Evolutionary conservation across 1,140 invertebrate genomes (phyloP).

Genomic region (Chironomus tepperi): DNA sequence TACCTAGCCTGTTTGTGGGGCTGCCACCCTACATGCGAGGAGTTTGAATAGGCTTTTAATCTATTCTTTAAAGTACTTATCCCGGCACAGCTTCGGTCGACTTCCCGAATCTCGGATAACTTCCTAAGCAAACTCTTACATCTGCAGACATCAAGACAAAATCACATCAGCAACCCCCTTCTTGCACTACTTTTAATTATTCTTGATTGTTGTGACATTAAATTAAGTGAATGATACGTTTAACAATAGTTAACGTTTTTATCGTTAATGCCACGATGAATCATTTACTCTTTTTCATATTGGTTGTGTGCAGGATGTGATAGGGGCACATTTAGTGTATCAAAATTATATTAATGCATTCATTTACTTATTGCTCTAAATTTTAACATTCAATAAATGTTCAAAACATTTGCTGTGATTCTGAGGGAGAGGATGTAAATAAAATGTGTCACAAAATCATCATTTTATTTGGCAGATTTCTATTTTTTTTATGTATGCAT

Average conservation of each 20-base stretch:
- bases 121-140: too few relatives aligned
- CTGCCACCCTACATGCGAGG: too few relatives aligned
- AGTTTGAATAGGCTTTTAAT: too few relatives aligned
- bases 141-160: background rate
- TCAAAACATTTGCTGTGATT: too few relatives aligned
- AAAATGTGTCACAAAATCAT: constrained; percentile 13
- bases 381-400: background rate
- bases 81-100: too few relatives aligned
- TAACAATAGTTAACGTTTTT: constrained; percentile 14
- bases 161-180: background rate
- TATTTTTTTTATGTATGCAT: background rate
- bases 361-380: background rate
- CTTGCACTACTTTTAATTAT: background rate
- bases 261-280: constrained; percentile 12
- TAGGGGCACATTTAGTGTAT: background rate
- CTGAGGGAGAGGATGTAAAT: background rate
- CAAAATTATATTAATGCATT: background rate
- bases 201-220: background rate
- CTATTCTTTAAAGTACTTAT: too few relatives aligned
- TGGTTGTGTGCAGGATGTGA: background rate
- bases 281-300: background rate
- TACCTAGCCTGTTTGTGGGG: too few relatives aligned
- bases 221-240: constrained; percentile 14
- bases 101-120: background rate
- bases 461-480: background rate